Conservation (phyloP, 2,888 invertebrate species). For the Oligia strigilis region DNA sequence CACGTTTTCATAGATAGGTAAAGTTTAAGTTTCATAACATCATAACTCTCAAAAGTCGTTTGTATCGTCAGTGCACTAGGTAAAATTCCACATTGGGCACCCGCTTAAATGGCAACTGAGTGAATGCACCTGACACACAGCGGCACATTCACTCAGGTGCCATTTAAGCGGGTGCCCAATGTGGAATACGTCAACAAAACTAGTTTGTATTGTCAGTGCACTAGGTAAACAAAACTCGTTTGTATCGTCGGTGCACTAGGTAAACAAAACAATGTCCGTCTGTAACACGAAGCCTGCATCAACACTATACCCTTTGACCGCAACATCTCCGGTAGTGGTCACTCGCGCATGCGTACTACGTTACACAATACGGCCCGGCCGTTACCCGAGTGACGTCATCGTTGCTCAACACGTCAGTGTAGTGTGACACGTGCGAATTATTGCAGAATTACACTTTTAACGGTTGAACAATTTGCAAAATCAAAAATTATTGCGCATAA, state of each 20-base stretch:
- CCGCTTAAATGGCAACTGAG: no score
- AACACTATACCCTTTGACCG: conserved; percentile 51
- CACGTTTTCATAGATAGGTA: not conserved
- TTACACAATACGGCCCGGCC: conserved; percentile 33
- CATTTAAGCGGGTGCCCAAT: no score
- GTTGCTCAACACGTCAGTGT: conserved; percentile 33
- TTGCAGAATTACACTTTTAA: conserved; percentile 47
- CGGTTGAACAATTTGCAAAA: not conserved
- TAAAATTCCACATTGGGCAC: no score
- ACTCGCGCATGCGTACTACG: conserved; percentile 1
- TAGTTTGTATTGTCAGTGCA: not conserved
- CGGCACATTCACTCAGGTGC: no score
- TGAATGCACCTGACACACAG: no score
- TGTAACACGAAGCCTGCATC: conserved; percentile 32
- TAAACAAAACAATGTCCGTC: conserved; percentile 43
- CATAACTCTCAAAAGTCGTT: not conserved
- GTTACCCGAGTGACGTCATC: conserved; percentile 45
- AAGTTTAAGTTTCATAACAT: not conserved
- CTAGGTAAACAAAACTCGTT: conserved; percentile 9
- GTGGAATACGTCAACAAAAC: no score
- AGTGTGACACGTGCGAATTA: conserved; percentile 33
- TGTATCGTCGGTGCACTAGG: not conserved
- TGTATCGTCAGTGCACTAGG: no score
- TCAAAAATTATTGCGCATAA: not conserved
- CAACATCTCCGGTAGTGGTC: conserved; percentile 54